phyloP scores from a whole-genome alignment of 2,113 vertebrate species.

The Rousettus leschenaultii region DNA sequence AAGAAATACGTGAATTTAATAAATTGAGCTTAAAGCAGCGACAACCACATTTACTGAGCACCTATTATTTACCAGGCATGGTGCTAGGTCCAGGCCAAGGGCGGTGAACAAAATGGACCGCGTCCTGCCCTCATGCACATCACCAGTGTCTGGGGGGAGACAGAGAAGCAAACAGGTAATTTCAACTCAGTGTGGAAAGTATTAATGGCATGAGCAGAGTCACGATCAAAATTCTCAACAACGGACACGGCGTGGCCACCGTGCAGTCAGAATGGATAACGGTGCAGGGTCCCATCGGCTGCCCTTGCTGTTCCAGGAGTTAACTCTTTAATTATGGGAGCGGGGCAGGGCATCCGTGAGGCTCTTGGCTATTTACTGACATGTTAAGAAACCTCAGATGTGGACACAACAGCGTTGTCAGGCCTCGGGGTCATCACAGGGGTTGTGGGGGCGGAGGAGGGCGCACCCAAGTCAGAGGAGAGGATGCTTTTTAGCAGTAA shows the following conservation, averaged over 20 bases:
- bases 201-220: background rate
- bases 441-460: background rate
- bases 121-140: background rate
- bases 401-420: background rate
- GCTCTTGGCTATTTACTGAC: background rate
- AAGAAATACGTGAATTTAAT: background rate
- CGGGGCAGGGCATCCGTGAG: background rate
- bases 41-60: background rate
- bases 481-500: background rate
- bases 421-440: rapidly evolving
- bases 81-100: background rate
- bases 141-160: background rate
- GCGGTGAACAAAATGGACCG: background rate
- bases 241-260: rapidly evolving
- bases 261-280: background rate
- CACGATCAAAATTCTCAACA: background rate
- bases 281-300: background rate
- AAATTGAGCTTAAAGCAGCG: background rate
- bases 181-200: background rate
- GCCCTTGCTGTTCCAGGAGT: background rate
- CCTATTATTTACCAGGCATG: background rate
- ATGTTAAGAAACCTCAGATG: background rate
- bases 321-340: background rate
- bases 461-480: too few species aligned
- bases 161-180: background rate